Base-by-base conservation (phyloP, 2,797 vertebrate species). In the Sebastes dallii region DNA sequence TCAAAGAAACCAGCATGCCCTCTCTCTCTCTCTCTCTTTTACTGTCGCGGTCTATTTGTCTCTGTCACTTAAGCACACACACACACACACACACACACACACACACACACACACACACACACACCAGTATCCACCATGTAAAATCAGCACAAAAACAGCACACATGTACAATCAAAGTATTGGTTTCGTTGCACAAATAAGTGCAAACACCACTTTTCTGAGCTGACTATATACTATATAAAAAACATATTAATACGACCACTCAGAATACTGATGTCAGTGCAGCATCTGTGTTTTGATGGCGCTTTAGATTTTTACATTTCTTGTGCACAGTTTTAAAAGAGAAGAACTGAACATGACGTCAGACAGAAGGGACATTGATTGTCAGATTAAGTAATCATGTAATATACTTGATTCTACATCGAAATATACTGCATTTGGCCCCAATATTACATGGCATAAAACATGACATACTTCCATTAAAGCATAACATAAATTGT, bases 111-210 rank as follows among this genome's bases (percentile, higher is more conserved):
- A 65, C 32, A 11, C 32, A 34, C 32, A 11, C 34, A 34, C 34
- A 39, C 62, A 67, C 36, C 11, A 20, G 10, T 46, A n/a, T 81
- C 11, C 12, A 24, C 24, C 4, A 4, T 46, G 55, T 73, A 9
- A 76, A 59, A 72, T 89, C 82, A 90, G 88, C 85, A 78, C 30
- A 85, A 86, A 91, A 89, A 80, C 59, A 72, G 72, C 77, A 64
- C 72, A 69, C 39, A 6, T 29, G 0, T 50, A 13, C 79, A 81
- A 64, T 73, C 88, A 86, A 84, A 32, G 0, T 6, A 55, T 10
- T 59, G 14, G 4, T 77, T 69, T 46, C 32, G 56, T 83, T 72
- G 22, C 2, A 55, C 61, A 83, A 77, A 81, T 71, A 42, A 27
- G 6, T 69, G 83, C 85, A 74, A 79, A 87, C 61, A 13, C 29